phyloP scores from a whole-genome alignment of 2,888 invertebrate species.

The Chamaedrilus cognettii region DNA sequence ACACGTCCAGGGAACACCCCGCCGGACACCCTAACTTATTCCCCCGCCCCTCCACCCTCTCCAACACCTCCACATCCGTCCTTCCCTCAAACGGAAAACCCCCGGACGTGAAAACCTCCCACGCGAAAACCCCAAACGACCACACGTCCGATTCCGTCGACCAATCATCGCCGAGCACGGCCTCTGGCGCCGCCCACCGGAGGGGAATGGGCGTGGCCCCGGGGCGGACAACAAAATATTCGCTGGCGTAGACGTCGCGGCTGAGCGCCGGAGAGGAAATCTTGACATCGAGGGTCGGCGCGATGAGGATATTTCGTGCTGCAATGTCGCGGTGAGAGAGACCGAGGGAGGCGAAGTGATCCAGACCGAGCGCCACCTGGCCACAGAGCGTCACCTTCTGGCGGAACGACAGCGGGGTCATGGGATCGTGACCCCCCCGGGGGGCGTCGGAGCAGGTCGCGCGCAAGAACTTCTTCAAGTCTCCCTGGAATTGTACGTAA shows the following conservation, averaged over 20 bases:
- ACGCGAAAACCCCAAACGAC: conserved; percentile 83
- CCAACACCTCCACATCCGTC: conserved; percentile 73
- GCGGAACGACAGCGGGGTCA: conserved; percentile 66
- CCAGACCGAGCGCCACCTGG: conserved; percentile 81
- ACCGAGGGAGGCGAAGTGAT: conserved; percentile 74
- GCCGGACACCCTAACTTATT: conserved; percentile 29
- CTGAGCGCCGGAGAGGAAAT: conserved; percentile 78
- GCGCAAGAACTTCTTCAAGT: conserved; percentile 74
- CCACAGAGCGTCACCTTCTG: conserved; percentile 61
- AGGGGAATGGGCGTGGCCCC: conserved; percentile 74
- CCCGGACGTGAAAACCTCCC: conserved; percentile 85
- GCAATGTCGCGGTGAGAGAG: conserved; percentile 90
- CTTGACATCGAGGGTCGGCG: conserved; percentile 78
- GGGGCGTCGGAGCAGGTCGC: conserved; percentile 66
- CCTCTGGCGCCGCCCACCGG: conserved; percentile 87
- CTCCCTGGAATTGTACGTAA: no score
- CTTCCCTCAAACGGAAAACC: conserved; percentile 76
- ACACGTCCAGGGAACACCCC: conserved; percentile 24
- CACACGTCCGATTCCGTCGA: conserved; percentile 93
- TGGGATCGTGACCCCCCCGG: conserved; percentile 58
- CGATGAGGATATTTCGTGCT: conserved; percentile 86
- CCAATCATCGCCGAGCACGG: conserved; percentile 82
- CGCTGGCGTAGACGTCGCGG: conserved; percentile 83
- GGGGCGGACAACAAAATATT: conserved; percentile 73
- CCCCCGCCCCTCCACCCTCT: conserved; percentile 28